Percentiles rank a stretch among this genome's conserved stretches.
These are phyloP conservation scores for Schizopygopsis malacanthus DNA, from an alignment of 2,797 vertebrate species.

Conservation along the genomic window DNA sequence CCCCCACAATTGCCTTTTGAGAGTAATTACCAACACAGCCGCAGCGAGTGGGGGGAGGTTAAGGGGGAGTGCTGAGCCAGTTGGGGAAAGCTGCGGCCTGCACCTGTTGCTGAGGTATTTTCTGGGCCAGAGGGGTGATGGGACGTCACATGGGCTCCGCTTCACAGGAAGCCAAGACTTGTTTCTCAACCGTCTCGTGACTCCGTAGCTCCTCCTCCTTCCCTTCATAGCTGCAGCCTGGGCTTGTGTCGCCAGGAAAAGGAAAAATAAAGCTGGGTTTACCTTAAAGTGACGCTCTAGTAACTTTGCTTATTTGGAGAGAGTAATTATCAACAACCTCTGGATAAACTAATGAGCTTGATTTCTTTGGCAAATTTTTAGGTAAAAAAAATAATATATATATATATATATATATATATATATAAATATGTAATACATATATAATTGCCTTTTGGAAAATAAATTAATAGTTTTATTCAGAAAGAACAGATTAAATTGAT, in stretches of 20 bases:
- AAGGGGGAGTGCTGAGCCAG: slow-evolving; percentile 7
- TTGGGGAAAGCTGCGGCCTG: slow-evolving; percentile 30
- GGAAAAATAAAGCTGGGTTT: neutral
- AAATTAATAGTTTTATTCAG: neutral
- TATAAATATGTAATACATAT: too few relatives aligned
- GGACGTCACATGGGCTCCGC: slow-evolving; percentile 18
- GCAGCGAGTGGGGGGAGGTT: slow-evolving; percentile 13
- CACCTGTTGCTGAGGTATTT: slow-evolving; percentile 49
- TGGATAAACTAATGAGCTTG: neutral
- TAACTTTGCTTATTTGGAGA: neutral
- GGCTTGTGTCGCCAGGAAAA: slow-evolving; percentile 4
- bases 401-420: too few relatives aligned
- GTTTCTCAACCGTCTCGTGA: slow-evolving; percentile 37
- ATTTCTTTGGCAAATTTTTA: neutral
- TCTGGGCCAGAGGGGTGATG: slow-evolving; percentile 13
- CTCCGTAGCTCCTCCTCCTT: neutral
- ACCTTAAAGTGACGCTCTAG: neutral
- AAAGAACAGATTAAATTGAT: neutral
- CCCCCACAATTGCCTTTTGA: slow-evolving; percentile 3
- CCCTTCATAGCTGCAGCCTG: too few relatives aligned
- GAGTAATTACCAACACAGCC: neutral
- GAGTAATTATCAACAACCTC: neutral
- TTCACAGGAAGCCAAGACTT: slow-evolving; percentile 24
- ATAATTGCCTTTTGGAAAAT: too few relatives aligned
- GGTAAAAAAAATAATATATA: too few relatives aligned